phyloP scores from a whole-genome alignment of 2,888 invertebrate species.

The Sarcophaga caerulescens region DNA sequence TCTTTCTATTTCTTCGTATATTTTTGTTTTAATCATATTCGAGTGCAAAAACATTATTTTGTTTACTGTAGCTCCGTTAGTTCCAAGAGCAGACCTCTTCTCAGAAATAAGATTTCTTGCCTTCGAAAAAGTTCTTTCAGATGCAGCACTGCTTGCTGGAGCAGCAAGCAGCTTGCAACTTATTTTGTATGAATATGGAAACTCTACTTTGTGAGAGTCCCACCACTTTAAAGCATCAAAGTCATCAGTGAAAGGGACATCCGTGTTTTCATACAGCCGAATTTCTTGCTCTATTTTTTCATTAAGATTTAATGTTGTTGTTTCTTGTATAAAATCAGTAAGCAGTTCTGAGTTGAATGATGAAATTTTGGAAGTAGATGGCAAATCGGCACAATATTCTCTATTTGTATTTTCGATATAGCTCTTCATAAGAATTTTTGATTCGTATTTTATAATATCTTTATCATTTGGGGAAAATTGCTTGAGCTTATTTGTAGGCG shows the following conservation, averaged over 20 bases:
- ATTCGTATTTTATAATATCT: conserved; percentile 22
- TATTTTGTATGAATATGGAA: conserved; percentile 61
- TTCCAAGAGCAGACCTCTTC: too few species aligned
- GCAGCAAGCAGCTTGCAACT: conserved; percentile 64
- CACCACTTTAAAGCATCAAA: conserved; percentile 59
- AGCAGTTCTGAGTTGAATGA: conserved; percentile 27
- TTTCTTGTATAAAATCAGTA: conserved; percentile 39
- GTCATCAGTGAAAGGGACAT: conserved; percentile 5
- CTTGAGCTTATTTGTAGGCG: conserved; percentile 42
- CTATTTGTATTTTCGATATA: conserved; percentile 33
- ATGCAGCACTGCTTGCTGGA: conserved; percentile 58
- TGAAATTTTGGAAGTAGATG: conserved; percentile 18
- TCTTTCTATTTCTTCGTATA: too few species aligned
- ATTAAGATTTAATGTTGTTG: conserved; percentile 20
- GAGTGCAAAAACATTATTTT: too few species aligned
- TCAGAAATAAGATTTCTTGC: too few species aligned
- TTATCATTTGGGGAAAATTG: neutral
- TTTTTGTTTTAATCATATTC: too few species aligned
- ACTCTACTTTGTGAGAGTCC: conserved; percentile 45
- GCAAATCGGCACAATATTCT: neutral
- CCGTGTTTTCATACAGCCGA: conserved; percentile 31
- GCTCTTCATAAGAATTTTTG: conserved; percentile 40
- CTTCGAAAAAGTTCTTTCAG: too few species aligned
- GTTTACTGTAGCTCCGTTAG: too few species aligned
- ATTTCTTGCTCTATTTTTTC: conserved; percentile 47